Conservation (phyloP, 2,113 vertebrate genomes). For the Eurypyga helias region DNA sequence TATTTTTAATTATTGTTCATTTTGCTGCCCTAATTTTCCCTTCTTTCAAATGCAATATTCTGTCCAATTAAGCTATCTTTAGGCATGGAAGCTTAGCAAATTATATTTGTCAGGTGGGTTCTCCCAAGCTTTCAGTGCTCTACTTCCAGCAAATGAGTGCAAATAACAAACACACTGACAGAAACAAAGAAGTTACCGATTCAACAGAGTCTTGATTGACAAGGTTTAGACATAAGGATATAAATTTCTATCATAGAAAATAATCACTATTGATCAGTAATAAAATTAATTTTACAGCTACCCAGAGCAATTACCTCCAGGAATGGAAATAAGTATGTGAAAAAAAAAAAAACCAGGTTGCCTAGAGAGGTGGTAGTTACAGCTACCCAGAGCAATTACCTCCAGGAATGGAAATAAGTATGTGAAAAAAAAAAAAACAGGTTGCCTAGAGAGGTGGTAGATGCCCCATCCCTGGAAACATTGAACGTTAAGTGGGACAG, state of each 20-base stretch:
- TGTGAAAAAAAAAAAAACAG: not conserved
- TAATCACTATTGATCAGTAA: not conserved
- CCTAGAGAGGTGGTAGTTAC: not conserved
- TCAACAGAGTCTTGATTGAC: not conserved
- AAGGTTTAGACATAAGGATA: not conserved
- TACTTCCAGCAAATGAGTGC: not conserved
- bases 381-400: not conserved
- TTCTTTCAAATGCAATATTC: not conserved
- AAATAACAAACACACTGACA: not conserved
- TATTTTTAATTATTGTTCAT: not conserved
- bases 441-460: not conserved
- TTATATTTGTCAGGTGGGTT: not conserved
- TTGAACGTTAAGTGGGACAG: not conserved
- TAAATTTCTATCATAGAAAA: not conserved
- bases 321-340: not conserved
- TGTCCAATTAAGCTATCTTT: slow-evolving; percentile 31
- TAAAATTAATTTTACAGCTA: not conserved
- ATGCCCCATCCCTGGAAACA: not conserved
- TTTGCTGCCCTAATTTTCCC: not conserved
- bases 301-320: not conserved
- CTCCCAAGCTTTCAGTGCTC: not conserved
- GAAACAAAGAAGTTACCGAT: slow-evolving; percentile 31
- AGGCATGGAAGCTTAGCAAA: not conserved
- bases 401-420: not conserved
- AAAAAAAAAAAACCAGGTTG: not conserved